Conservation (phyloP, 2,797 vertebrate species). For the Picus viridis region DNA sequence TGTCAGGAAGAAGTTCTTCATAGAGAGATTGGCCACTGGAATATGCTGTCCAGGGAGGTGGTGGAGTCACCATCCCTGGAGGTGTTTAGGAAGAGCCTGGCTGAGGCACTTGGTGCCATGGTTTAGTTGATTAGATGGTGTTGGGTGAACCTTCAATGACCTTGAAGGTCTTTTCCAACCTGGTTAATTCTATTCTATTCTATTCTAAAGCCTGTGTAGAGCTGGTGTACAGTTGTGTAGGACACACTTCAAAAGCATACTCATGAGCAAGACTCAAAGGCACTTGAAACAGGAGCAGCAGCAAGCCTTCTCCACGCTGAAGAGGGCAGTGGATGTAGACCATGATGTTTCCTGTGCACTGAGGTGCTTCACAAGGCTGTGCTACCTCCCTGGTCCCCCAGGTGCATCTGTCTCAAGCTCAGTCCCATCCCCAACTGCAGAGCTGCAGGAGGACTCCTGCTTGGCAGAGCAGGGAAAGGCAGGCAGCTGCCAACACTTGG, state of each 20-base stretch:
- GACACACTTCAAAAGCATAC: neutral
- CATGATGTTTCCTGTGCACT: accelerated
- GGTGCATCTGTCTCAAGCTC: neutral
- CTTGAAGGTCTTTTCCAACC: too few species aligned
- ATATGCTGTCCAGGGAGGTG: too few species aligned
- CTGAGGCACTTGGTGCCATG: too few species aligned
- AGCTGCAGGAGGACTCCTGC: neutral
- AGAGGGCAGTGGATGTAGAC: neutral
- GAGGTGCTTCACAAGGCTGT: neutral
- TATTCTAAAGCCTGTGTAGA: neutral
- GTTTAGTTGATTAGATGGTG: too few species aligned
- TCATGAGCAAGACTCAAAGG: accelerated
- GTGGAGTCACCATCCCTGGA: too few species aligned
- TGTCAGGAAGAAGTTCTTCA: too few species aligned
- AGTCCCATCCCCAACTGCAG: neutral
- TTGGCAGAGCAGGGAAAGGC: too few species aligned
- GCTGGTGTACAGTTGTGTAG: neutral
- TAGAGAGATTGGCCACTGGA: too few species aligned
- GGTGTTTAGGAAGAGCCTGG: too few species aligned
- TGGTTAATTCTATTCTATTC: too few species aligned
- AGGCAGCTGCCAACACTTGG: neutral
- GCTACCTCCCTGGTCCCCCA: accelerated
- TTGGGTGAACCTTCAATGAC: too few species aligned
- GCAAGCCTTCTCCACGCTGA: neutral
- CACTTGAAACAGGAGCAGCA: neutral